phyloP scores from a whole-genome alignment of 2,113 vertebrate species.

The Montifringilla adamsi region DNA sequence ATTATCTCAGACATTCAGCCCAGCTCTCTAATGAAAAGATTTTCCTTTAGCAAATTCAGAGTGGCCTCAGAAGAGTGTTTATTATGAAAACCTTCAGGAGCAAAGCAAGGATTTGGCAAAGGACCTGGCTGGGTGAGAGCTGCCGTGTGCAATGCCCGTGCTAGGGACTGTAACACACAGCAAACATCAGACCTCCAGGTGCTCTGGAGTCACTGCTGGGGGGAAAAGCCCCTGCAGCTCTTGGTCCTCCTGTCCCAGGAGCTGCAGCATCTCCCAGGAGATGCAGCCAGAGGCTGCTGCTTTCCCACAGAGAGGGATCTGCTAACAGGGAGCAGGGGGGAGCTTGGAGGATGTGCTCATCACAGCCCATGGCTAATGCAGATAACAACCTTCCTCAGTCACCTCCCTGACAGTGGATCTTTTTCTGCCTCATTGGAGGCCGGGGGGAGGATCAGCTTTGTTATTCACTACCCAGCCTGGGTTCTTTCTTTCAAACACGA shows the following conservation, averaged over 20 bases:
- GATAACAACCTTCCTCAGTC: slow-evolving; percentile 33
- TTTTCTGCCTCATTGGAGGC: slow-evolving; percentile 55
- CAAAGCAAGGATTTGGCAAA: neutral
- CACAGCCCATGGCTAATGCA: slow-evolving; percentile 17
- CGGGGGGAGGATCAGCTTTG: rapidly evolving
- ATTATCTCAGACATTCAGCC: slow-evolving; percentile 3
- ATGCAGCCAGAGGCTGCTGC: neutral
- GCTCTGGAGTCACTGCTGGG: neutral
- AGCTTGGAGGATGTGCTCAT: neutral
- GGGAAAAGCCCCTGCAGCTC: neutral
- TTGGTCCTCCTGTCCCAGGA: neutral
- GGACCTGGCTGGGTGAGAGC: neutral
- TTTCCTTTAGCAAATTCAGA: slow-evolving; percentile 1
- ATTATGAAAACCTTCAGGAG: neutral
- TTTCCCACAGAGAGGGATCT: neutral
- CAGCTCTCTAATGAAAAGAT: slow-evolving; percentile 11
- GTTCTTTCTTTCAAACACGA: neutral
- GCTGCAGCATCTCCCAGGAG: neutral
- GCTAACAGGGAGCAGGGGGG: neutral
- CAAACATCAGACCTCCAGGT: neutral
- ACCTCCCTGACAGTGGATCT: neutral
- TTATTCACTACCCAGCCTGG: neutral
- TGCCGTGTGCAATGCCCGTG: neutral
- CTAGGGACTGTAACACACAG: neutral
- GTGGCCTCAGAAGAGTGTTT: neutral